Evolutionary conservation across 1,140 invertebrate species (phyloP).

Genomic region (Dreissena polymorpha): DNA sequence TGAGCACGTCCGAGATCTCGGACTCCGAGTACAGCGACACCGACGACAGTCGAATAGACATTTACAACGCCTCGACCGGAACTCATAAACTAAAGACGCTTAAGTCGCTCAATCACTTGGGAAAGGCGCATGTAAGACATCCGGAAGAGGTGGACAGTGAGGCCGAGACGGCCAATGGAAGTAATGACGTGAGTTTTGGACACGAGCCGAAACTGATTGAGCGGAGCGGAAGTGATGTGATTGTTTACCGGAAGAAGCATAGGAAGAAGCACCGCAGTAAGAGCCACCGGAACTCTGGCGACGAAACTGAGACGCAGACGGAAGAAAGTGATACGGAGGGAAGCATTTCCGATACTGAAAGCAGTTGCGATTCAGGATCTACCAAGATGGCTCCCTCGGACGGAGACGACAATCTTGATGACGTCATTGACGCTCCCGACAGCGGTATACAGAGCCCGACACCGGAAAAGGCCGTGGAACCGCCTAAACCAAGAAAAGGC

Average conservation of each 20-base stretch:
- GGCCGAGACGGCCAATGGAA: not conserved
- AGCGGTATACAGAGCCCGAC: conserved; percentile 22
- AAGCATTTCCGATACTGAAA: conserved; percentile 38
- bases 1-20: conserved; percentile 23
- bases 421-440: not conserved
- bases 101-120: not conserved
- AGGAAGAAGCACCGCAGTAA: conserved; percentile 1
- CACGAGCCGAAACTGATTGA: not conserved
- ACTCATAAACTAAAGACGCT: not conserved
- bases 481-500: conserved; percentile 35
- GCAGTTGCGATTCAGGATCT: conserved; percentile 37
- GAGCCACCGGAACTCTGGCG: not conserved
- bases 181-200: not conserved
- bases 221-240: conserved; percentile 22
- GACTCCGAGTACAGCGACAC: conserved; percentile 36
- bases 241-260: conserved; percentile 46
- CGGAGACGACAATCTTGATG: not conserved
- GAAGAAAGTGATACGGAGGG: not conserved
- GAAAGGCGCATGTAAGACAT: not conserved
- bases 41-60: conserved; percentile 42
- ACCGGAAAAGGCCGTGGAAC: not conserved
- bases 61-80: conserved; percentile 11
- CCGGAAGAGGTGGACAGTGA: not conserved
- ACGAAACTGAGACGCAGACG: conserved; percentile 18
- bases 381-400: conserved; percentile 5